Conservation (phyloP, 2,797 vertebrate species). For the Acanthornis magna region DNA sequence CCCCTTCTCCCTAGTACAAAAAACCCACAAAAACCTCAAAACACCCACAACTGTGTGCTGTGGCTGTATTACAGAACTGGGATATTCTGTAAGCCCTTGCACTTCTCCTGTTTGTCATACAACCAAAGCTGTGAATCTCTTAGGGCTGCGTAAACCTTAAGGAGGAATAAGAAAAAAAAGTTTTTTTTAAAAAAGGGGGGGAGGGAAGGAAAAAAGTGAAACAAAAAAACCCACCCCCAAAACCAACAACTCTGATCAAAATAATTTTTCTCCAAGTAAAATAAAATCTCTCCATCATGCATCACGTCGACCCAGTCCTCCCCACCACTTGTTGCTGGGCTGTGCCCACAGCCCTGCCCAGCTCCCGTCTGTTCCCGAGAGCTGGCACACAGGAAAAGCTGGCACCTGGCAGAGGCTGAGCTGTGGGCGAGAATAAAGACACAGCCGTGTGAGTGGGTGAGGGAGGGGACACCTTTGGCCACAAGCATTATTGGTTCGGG, state of each 20-base stretch:
- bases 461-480: neutral
- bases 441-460: fast-evolving
- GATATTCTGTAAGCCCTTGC: neutral
- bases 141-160: neutral
- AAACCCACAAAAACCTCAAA: neutral
- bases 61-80: neutral
- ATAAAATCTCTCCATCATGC: neutral
- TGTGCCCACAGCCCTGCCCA: neutral
- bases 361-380: neutral
- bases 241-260: neutral
- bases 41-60: neutral
- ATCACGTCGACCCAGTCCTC: fast-evolving
- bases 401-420: neutral
- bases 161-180: neutral
- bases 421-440: neutral
- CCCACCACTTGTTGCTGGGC: too few relatives aligned
- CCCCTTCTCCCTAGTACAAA: neutral
- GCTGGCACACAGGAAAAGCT: neutral
- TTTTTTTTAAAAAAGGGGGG: too few relatives aligned
- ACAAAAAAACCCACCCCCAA: fast-evolving
- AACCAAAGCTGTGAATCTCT: neutral
- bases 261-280: neutral
- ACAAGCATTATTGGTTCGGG: fast-evolving
- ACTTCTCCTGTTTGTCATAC: neutral
- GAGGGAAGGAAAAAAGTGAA: neutral